Evolutionary conservation across 2,797 vertebrate genomes (phyloP).

Genomic region (Pterois miles): DNA sequence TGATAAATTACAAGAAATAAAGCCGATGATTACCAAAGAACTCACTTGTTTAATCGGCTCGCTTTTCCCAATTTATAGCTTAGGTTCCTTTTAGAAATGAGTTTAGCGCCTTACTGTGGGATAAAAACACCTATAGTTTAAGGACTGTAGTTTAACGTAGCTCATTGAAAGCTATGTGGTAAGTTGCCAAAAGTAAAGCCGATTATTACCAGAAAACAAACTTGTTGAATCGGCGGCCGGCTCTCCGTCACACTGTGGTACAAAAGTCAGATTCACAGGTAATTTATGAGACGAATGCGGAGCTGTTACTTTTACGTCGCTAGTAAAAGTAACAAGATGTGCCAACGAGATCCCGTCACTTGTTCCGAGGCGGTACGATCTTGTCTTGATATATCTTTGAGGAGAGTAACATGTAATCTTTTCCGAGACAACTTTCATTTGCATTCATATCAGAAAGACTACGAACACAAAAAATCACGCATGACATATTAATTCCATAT

Average conservation of each 20-base stretch:
- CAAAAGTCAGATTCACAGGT: too few relatives aligned
- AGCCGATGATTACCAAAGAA: not conserved
- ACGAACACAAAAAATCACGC: rapidly evolving
- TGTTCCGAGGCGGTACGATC: rapidly evolving
- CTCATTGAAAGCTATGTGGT: too few relatives aligned
- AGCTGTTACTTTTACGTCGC: too few relatives aligned
- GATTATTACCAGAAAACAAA: not conserved
- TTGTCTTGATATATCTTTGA: constrained; percentile 3
- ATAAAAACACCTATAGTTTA: too few relatives aligned
- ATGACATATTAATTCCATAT: rapidly evolving
- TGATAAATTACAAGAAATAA: rapidly evolving
- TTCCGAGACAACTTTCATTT: not conserved
- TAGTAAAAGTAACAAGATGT: too few relatives aligned
- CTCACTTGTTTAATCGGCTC: too few relatives aligned
- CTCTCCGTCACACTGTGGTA: too few relatives aligned
- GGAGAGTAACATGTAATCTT: not conserved
- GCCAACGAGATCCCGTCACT: rapidly evolving
- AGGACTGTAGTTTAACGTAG: too few relatives aligned
- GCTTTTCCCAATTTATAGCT: too few relatives aligned
- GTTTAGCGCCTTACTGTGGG: too few relatives aligned
- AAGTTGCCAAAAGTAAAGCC: not conserved
- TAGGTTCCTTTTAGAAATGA: too few relatives aligned
- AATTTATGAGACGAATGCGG: too few relatives aligned
- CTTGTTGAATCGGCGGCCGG: rapidly evolving
- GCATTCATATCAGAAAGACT: not conserved